A percentile compares a stretch with the other conserved stretches of the same genome.
Conservation (phyloP, 2,888 invertebrate genomes). For the Microchrysa polita region DNA sequence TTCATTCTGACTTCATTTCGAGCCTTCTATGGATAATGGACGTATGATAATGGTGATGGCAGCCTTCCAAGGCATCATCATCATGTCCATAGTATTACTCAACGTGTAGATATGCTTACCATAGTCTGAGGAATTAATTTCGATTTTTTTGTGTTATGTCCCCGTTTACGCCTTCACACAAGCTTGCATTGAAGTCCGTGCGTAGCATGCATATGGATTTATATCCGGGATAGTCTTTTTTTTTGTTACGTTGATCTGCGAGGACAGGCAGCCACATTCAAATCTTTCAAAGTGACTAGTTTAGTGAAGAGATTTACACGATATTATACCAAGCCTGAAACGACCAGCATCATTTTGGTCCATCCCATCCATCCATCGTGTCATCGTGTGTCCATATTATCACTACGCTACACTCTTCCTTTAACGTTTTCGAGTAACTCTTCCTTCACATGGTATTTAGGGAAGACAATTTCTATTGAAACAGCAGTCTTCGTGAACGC, state of each 20-base stretch:
- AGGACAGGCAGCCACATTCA: constrained; percentile 1
- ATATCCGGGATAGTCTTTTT: constrained; percentile 24
- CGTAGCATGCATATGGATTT: too few species aligned
- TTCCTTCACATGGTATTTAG: background rate
- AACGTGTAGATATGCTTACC: background rate
- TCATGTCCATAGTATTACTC: background rate
- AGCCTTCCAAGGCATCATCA: too few species aligned
- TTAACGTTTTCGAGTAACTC: too few species aligned
- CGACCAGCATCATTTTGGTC: background rate
- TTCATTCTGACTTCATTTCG: constrained; percentile 14
- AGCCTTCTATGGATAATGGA: background rate
- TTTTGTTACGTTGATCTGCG: too few species aligned
- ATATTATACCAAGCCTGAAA: background rate
- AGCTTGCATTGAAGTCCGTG: background rate
- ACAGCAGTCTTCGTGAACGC: background rate
- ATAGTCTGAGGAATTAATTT: constrained; percentile 26
- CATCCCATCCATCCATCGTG: background rate
- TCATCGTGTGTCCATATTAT: background rate
- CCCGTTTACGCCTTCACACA: constrained; percentile 5
- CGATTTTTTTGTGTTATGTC: constrained; percentile 14
- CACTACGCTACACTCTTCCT: background rate
- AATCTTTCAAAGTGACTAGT: background rate
- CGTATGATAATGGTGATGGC: background rate
- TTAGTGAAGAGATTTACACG: constrained; percentile 18
- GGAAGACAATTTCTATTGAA: constrained; percentile 19